phyloP scores from a whole-genome alignment of 2,113 vertebrate species.

The Dasyprocta punctata region DNA sequence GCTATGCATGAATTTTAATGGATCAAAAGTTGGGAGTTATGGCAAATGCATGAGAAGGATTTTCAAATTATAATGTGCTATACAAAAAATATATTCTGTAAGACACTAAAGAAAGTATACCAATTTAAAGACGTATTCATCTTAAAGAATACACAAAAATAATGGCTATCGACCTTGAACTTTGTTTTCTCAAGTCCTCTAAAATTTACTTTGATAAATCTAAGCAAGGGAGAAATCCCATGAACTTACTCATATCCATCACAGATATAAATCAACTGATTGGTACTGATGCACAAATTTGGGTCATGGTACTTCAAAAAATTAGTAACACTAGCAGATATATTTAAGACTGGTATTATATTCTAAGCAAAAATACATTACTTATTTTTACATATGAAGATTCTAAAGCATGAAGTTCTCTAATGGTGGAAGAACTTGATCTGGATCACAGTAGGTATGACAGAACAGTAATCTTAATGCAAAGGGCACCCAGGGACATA shows the following conservation, averaged over 20 bases:
- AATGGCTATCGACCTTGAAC: background rate
- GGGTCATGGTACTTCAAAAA: background rate
- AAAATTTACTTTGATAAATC: conserved; percentile 11
- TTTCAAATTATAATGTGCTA: conserved; percentile 2
- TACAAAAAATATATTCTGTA: background rate
- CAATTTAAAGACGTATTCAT: background rate
- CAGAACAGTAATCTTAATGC: background rate
- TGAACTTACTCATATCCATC: background rate
- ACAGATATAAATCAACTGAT: background rate
- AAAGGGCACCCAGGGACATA: background rate
- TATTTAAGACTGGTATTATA: background rate
- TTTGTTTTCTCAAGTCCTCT: conserved; percentile 11
- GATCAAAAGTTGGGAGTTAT: conserved; percentile 20
- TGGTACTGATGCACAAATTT: background rate
- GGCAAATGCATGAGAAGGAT: background rate
- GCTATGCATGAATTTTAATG: background rate
- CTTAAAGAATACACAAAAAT: conserved; percentile 6
- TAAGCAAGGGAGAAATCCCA: background rate
- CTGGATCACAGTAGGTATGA: background rate
- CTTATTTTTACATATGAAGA: background rate
- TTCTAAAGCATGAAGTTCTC: background rate
- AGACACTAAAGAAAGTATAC: background rate
- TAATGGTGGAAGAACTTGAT: background rate
- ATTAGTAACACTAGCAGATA: background rate
- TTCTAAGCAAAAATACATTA: background rate